Percentiles rank a stretch among this genome's conserved stretches.
Evolutionary conservation across 2,113 vertebrate species (phyloP).

Genomic region (Platichthys stellatus): DNA sequence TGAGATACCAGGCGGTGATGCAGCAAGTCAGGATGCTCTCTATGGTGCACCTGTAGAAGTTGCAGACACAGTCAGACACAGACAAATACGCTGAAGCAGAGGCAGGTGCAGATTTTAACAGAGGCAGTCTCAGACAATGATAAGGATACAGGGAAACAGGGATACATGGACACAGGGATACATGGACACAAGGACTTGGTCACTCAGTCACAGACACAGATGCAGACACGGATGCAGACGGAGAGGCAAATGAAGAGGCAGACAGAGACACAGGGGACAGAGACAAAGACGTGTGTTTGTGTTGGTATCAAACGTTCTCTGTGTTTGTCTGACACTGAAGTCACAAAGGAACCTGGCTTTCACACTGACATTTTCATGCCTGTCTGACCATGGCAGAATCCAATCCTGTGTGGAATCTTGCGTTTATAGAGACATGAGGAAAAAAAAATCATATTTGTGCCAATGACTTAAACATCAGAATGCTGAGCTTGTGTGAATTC

Average conservation of each 20-base stretch:
- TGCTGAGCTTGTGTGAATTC: slow-evolving; percentile 26
- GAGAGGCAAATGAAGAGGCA: neutral
- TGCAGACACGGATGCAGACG: neutral
- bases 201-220: neutral
- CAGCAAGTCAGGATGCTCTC: too few species aligned
- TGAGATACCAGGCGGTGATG: too few species aligned
- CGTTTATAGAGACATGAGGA: too few species aligned
- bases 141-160: too few species aligned
- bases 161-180: too few species aligned
- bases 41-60: too few species aligned
- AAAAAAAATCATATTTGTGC: too few species aligned
- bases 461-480: neutral
- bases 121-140: neutral
- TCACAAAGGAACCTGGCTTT: slow-evolving; percentile 15
- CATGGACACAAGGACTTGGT: too few species aligned
- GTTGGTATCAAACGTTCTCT: slow-evolving; percentile 14
- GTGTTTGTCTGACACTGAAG: slow-evolving; percentile 1
- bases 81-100: neutral
- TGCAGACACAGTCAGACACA: too few species aligned
- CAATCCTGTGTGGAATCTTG: too few species aligned
- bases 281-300: neutral
- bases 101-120: neutral
- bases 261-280: neutral
- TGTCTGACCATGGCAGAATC: too few species aligned
- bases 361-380: neutral